Base-by-base conservation (phyloP, 2,888 invertebrate species). In the Fragum fragum region DNA sequence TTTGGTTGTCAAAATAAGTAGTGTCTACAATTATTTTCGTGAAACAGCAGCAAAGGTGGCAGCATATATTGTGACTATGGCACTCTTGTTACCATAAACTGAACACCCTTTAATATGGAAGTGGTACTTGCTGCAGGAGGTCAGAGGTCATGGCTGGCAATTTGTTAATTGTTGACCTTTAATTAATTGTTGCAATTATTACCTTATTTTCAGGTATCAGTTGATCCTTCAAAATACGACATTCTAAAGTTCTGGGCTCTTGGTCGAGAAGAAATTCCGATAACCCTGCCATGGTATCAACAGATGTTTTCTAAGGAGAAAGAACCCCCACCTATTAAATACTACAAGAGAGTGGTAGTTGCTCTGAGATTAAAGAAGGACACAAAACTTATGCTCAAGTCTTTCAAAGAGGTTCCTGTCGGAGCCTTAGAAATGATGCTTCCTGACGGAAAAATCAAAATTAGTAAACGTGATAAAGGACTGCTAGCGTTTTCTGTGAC, bases 341-440 rank as follows among this genome's bases (percentile, higher is more conserved):
- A 90, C 79, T 94, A 93, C 90, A 94, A 94, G 79, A 87, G 94
- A 71, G 92, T 94, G 6, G 91, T 94, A 26, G 90, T 93, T 5
- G 94, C 94, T 14, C 87, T 93, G 5, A 84, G 94, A 14, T 87
- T 93, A 53, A 94, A 93, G 86, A 90, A 88, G 53, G 93, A 94
- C 74, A 90, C 92, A 71, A 93, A 93, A 86, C 92, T 94, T n/a
- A 86, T 91, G 66, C 84, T 94, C 55, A 94, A 94, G 84, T 91
- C 91, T 18, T 94, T 94, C 83, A 94, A 94, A 86, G 94, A 94
- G 81, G 90, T 94, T 28, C 94, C 93, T 3, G 87, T 90, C 7
- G 88, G 90, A 71, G 87, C 89, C 11, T 83, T 94, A 52, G 93
- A 93, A 80, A 92, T 92, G 91, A 77, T 94, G 23, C 86, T 94